phyloP scores from a whole-genome alignment of 1,140 invertebrate genomes.

The Spodoptera frugiperda region DNA sequence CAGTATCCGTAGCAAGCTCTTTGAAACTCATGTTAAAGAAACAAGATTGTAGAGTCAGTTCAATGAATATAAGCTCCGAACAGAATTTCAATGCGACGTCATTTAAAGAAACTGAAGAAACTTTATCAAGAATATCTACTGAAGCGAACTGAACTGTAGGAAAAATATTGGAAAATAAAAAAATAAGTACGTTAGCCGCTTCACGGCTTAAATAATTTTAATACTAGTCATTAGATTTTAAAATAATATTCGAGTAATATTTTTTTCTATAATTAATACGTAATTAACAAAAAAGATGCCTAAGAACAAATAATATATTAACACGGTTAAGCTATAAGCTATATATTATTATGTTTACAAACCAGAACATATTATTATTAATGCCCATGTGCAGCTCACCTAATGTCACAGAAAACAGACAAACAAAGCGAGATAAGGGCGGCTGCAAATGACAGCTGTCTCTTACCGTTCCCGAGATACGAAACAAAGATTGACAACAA shows the following conservation, averaged over 20 bases:
- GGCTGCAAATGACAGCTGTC: slow-evolving; percentile 44
- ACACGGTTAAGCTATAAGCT: too few species aligned
- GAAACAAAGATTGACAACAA: slow-evolving; percentile 50
- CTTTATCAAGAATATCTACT: slow-evolving; percentile 36
- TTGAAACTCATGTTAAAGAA: slow-evolving; percentile 35
- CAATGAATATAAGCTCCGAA: slow-evolving; percentile 34
- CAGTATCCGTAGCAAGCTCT: slow-evolving; percentile 23
- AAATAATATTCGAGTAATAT: too few species aligned
- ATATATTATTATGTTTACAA: background rate
- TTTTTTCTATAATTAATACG: too few species aligned
- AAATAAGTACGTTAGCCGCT: slow-evolving; percentile 17
- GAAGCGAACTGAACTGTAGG: slow-evolving; percentile 2
- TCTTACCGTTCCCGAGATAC: slow-evolving; percentile 41
- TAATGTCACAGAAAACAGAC: slow-evolving; percentile 19
- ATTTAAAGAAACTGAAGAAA: slow-evolving; percentile 38
- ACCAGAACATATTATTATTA: background rate
- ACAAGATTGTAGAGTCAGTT: slow-evolving; percentile 30
- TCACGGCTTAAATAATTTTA: background rate
- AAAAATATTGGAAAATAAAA: slow-evolving; percentile 26
- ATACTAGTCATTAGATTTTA: too few species aligned
- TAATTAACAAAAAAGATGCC: too few species aligned
- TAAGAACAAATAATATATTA: too few species aligned
- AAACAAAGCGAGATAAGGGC: slow-evolving; percentile 40
- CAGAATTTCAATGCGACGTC: slow-evolving; percentile 41
- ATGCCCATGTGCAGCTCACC: slow-evolving; percentile 1